phyloP scores from a whole-genome alignment of 1,140 invertebrate genomes.

The Nylanderia fulva region DNA sequence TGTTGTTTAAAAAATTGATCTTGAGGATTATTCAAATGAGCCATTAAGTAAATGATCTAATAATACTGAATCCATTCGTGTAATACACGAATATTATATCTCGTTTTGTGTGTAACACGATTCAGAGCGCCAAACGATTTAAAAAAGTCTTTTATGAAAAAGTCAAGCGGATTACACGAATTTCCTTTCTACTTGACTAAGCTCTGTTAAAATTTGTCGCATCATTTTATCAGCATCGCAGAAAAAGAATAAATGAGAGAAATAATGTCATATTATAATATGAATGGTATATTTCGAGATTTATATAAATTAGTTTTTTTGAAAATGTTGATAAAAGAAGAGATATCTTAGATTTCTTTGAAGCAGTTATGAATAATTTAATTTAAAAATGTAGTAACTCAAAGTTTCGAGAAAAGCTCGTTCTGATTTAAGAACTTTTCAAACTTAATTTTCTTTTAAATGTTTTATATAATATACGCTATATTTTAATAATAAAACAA shows the following conservation, averaged over 20 bases:
- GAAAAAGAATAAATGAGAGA: constrained; percentile 16
- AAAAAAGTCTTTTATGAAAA: neutral
- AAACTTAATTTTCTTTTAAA: neutral
- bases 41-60: neutral
- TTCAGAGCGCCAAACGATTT: neutral
- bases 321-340: neutral
- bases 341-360: neutral
- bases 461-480: neutral
- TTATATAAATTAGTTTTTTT: neutral
- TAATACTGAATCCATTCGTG: neutral
- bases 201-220: neutral
- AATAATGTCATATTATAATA: neutral
- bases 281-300: neutral
- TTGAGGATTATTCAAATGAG: neutral
- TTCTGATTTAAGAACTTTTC: too few relatives aligned
- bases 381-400: neutral
- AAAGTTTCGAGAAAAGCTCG: neutral
- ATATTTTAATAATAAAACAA: too few relatives aligned
- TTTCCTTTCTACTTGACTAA: constrained; percentile 5
- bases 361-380: neutral
- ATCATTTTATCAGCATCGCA: neutral
- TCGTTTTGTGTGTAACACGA: neutral
- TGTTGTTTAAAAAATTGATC: neutral
- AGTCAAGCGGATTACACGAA: constrained; percentile 8
- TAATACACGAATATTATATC: constrained; percentile 29